Evolutionary conservation across 2,113 vertebrate genomes (phyloP).

Genomic region (Bubo scandiacus): DNA sequence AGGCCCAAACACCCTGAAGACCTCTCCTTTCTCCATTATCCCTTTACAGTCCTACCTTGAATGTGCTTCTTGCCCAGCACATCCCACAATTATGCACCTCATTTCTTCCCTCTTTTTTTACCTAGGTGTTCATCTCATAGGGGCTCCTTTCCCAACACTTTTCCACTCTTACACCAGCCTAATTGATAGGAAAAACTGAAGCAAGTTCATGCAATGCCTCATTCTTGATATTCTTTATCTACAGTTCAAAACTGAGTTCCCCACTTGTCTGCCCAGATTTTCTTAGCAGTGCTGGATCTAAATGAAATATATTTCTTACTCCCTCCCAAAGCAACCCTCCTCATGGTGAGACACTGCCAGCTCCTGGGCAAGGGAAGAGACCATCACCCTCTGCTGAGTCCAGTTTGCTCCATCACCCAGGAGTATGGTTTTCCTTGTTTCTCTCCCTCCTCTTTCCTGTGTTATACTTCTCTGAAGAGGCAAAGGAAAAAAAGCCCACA

Average conservation of each 20-base stretch:
- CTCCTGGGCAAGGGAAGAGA: not conserved
- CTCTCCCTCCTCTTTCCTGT: not conserved
- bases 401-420: not conserved
- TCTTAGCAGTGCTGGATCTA: not conserved
- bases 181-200: not conserved
- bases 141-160: not conserved
- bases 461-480: not conserved
- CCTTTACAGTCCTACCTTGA: not conserved
- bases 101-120: not conserved
- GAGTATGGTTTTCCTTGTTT: not conserved
- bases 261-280: not conserved
- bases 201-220: not conserved
- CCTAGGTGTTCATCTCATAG: not conserved
- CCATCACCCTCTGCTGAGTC: not conserved
- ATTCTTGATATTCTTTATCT: not conserved
- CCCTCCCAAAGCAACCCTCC: not conserved
- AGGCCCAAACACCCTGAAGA: not conserved
- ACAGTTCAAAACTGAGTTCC: not conserved
- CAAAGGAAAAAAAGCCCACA: fast-evolving
- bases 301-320: not conserved
- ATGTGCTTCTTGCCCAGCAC: not conserved
- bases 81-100: not conserved
- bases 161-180: not conserved
- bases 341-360: not conserved
- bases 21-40: not conserved